Percentiles rank a stretch among this genome's conserved stretches.
Evolutionary conservation across 2,797 vertebrate species (phyloP).

Genomic region (Etheostoma perlongum): DNA sequence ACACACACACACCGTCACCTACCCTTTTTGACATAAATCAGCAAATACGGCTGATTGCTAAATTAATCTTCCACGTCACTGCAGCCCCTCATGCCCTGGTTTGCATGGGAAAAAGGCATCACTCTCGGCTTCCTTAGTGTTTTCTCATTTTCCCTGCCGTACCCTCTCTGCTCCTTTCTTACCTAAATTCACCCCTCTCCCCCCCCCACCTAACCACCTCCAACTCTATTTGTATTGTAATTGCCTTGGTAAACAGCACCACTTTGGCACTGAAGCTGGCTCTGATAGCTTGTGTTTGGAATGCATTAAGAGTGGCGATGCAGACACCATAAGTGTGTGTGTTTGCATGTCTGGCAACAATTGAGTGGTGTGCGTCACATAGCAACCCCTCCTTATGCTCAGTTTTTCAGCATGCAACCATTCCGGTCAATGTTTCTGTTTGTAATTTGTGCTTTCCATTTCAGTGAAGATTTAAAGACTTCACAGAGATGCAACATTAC

Average conservation of each 20-base stretch:
- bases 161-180: conserved; percentile 68
- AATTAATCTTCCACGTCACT: conserved; percentile 77
- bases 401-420: conserved; percentile 25
- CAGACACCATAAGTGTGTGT: conserved; percentile 62
- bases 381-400: conserved; percentile 44
- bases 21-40: conserved; percentile 78
- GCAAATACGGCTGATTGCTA: conserved; percentile 79
- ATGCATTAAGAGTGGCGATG: conserved; percentile 82
- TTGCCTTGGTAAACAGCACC: conserved; percentile 84
- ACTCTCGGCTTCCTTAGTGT: conserved; percentile 77
- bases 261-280: conserved; percentile 83
- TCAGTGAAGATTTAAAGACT: conserved; percentile 27
- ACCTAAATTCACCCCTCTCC: conserved; percentile 55
- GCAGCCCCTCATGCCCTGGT: conserved; percentile 44
- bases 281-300: conserved; percentile 84
- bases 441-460: conserved; percentile 53
- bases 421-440: conserved; percentile 45
- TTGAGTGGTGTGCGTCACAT: conserved; percentile 61
- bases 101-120: conserved; percentile 78
- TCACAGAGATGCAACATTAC: conserved; percentile 8
- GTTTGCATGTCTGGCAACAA: conserved; percentile 57
- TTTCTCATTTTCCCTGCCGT: conserved; percentile 78
- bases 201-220: conserved; percentile 74
- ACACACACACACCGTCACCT: conserved; percentile 40
- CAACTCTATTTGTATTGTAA: conserved; percentile 86